A percentile compares a stretch with the other conserved stretches of the same genome.
Conservation (phyloP, 2,797 vertebrate species). For the Myotis myotis region DNA sequence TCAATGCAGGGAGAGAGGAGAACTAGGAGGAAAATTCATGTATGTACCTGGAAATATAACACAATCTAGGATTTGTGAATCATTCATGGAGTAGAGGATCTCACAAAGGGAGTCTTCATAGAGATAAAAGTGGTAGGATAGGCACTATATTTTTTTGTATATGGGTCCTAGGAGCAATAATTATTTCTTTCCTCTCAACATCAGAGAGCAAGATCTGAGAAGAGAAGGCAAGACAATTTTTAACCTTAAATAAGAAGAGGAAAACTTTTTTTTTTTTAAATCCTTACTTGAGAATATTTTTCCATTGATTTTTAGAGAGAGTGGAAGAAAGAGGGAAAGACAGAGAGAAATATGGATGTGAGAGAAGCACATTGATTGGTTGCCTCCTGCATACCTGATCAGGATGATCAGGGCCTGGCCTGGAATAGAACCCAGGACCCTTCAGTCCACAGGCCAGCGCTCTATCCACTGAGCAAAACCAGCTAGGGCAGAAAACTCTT, state of each 20-base stretch:
- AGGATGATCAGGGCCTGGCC: too few species aligned
- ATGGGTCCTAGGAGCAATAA: not conserved
- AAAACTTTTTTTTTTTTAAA: not conserved
- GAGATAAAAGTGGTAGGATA: not conserved
- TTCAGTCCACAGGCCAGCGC: too few species aligned
- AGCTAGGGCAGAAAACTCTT: not conserved
- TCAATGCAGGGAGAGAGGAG: not conserved
- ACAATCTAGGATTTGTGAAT: not conserved
- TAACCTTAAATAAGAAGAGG: not conserved
- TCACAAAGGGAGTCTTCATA: not conserved
- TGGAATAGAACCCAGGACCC: too few species aligned
- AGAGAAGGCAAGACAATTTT: not conserved
- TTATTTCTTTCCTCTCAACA: not conserved
- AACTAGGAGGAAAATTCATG: not conserved
- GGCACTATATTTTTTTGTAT: not conserved
- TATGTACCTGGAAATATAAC: not conserved
- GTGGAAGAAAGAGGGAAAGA: too few species aligned
- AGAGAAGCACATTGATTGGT: too few species aligned
- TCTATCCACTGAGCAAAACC: too few species aligned
- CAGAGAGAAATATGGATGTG: too few species aligned
- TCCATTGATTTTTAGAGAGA: too few species aligned
- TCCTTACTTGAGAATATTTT: too few species aligned
- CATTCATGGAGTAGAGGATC: not conserved
- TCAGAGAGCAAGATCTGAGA: not conserved
- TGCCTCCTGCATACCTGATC: too few species aligned